phyloP scores from a whole-genome alignment of 2,797 vertebrate genomes.

The Macroramphosus scolopax region DNA sequence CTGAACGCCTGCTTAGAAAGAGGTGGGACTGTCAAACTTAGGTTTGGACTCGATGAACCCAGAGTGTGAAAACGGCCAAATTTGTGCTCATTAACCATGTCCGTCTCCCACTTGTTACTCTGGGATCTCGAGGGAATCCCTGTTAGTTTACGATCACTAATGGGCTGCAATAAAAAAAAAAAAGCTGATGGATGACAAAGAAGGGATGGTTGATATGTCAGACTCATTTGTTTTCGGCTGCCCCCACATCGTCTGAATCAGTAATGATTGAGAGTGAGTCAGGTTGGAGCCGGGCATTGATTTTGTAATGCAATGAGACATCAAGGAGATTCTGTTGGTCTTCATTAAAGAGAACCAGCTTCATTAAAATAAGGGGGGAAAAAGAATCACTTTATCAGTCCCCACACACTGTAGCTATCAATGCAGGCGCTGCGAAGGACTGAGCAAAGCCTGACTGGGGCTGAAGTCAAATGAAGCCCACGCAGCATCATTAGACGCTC shows the following conservation, averaged over 20 bases:
- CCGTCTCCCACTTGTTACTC: conserved; percentile 36
- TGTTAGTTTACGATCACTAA: conserved; percentile 36
- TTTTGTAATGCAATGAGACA: conserved; percentile 67
- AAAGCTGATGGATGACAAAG: conserved; percentile 48
- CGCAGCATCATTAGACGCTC: conserved; percentile 77
- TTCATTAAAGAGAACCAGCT: conserved; percentile 64
- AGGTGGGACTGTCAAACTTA: conserved; percentile 1
- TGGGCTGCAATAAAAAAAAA: conserved; percentile 28
- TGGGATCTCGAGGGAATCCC: conserved; percentile 40
- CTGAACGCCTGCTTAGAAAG: neutral
- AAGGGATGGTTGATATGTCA: conserved; percentile 24
- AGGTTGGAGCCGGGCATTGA: conserved; percentile 34
- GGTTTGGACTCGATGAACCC: no score
- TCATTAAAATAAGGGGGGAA: conserved; percentile 41
- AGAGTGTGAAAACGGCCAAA: no score
- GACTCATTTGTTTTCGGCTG: conserved; percentile 51
- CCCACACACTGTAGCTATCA: conserved; percentile 30
- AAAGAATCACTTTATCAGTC: conserved; percentile 50
- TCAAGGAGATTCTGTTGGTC: conserved; percentile 71
- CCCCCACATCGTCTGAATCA: conserved; percentile 31
- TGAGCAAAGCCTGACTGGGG: conserved; percentile 46
- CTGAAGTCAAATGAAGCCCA: conserved; percentile 75
- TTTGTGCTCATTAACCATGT: no score
- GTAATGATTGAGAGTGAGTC: conserved; percentile 55
- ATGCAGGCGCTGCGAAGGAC: conserved; percentile 46